Base-by-base conservation (phyloP, 1,140 invertebrate species). In the Oreohelix idahoensis region DNA sequence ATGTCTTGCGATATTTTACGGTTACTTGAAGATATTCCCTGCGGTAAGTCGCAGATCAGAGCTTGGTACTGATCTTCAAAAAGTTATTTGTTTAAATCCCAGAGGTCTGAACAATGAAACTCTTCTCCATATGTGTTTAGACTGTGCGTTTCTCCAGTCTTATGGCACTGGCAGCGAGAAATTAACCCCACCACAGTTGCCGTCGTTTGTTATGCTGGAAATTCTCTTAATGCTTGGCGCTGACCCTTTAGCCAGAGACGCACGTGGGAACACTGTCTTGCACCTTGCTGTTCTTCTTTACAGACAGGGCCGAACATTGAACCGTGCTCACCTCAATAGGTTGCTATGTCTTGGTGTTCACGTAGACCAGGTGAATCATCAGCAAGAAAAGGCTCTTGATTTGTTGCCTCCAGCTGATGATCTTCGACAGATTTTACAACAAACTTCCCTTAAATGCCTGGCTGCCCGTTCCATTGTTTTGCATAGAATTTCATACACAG, bases 101-200 rank as follows among this genome's bases (percentile, higher is more conserved):
- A 42, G 63, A 58, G 79, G 69, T 51, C 8, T n/a, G 0, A 13
- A 70, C 10, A 36, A 45, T 20, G n/a, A 51, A 51, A 45, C 36
- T 32, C n/a, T 81, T 32, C 66, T 81, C 17, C 79, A 81, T 36
- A 42, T 81, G 63, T 81, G 66, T 39, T 71, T 81, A 29, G 63
- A 71, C n/a, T 23, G 26, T 45, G 38, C 66, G n/a, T n/a, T 45
- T 1, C 78, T 70, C 20, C 53, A 58, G 20, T 58, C 53, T 11
- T 58, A 58, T n/a, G 10, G 20, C 4, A 15, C 23, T 2, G 53
- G 23, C 10, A 23, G 10, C 53, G 20, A 58, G 23, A 23, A 58
- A 58, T 23, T n/a, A 20, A 58, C 17, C 23, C 53, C 10, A 15
- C 10, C 5, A 26, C 2, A 35, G 8, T 79, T 58, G 58, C 66